Percentiles rank a stretch among this genome's conserved stretches.
Conservation (phyloP, 2,113 vertebrate species). For the Crotalus viridis region DNA sequence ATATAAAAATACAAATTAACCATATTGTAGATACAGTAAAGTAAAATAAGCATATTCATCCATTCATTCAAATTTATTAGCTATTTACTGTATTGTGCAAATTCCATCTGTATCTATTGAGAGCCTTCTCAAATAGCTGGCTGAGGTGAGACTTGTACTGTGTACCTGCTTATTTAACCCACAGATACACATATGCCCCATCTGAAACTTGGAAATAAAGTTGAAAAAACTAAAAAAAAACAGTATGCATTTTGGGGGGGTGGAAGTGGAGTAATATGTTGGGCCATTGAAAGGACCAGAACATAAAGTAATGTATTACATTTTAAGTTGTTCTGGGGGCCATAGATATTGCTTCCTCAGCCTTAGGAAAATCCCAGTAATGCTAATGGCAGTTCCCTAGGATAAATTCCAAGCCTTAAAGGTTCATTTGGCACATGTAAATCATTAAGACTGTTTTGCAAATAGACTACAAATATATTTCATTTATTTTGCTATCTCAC, state of each 20-base stretch:
- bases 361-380: not conserved
- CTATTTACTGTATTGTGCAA: not conserved
- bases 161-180: not conserved
- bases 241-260: not conserved
- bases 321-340: not conserved
- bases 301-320: not conserved
- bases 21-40: not conserved
- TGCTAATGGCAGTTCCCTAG: not conserved
- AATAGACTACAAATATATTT: constrained; percentile 11
- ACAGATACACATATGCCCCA: not conserved
- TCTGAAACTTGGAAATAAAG: not conserved
- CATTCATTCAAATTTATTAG: not conserved
- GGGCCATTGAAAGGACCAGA: constrained; percentile 20
- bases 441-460: not conserved
- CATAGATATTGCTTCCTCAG: not conserved
- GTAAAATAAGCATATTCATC: not conserved
- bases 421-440: not conserved
- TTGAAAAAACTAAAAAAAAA: not conserved
- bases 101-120: not conserved
- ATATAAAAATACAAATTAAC: not conserved
- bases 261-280: not conserved
- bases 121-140: not conserved
- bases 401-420: not conserved
- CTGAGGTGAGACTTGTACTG: not conserved
- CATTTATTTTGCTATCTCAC: constrained; percentile 9